Base-by-base conservation (phyloP, 2,113 vertebrate genomes). In the Nannospalax galili region DNA sequence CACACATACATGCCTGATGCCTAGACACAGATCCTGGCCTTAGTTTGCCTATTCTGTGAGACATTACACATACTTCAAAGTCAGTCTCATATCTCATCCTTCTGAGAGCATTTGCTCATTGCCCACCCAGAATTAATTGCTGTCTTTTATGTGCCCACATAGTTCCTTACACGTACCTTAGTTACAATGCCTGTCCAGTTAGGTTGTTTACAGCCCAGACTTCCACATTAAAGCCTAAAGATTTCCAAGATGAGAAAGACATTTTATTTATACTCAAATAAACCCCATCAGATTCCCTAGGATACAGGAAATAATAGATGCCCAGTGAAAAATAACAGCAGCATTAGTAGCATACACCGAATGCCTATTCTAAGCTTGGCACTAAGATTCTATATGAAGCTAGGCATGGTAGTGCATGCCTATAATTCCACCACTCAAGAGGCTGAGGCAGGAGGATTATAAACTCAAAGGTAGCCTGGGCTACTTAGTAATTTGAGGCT, bases 11-110 rank as follows among this genome's bases (percentile, higher is more conserved):
- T 52, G 48, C 6, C 48, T 52, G 48, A 52, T 48, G 30, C 70
- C 86, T 75, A 69, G 26, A 56, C 12, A 20, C 7, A 32, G 20
- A 14, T 4, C 7, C n/a, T 5, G 73, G 15, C 45, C 65, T 22
- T 62, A 3, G 16, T 42, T 40, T 84, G 60, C 24, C 67, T 62
- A 52, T 88, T 87, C 70, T 37, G 9, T 88, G 94, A 95, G 95
- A 95, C 65, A 94, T 32, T 78, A 74, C n/a, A 91, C 87, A 88
- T 19, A 79, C 90, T 96, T 95, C 85, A 95, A 96, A 96, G 92
- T 67, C 84, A 86, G 56, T 77, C 52, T 96, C 88, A 89, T 88
- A 95, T 94, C 82, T 92, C 95, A 86, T 28, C 1, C 37, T 22
- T 75, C 93, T 85, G 82, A 78, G 88, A 92, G 73, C 58, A 20